Percentiles rank a stretch among this genome's conserved stretches.
phyloP scores from a whole-genome alignment of 2,113 vertebrate genomes.

The Anhinga anhinga region DNA sequence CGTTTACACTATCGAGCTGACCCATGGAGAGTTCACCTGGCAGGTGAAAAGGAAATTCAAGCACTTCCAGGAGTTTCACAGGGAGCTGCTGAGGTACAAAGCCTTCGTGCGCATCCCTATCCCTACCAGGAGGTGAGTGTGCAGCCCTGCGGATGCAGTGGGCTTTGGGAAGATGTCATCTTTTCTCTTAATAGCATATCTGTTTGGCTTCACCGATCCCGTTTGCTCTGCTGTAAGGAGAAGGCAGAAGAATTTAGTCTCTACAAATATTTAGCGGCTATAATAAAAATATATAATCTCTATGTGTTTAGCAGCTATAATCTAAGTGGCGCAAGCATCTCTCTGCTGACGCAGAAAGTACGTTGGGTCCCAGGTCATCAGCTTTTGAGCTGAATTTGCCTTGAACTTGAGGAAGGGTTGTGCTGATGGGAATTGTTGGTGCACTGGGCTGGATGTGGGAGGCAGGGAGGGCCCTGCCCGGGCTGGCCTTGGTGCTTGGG shows the following conservation, averaged over 20 bases:
- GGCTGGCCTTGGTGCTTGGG: not conserved
- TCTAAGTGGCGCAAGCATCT: not conserved
- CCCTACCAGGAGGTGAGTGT: constrained; percentile 88
- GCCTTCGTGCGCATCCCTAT: constrained; percentile 93
- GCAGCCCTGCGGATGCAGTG: rapidly evolving
- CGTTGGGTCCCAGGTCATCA: not conserved
- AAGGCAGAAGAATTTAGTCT: not conserved
- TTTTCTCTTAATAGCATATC: rapidly evolving
- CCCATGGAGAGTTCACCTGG: constrained; percentile 93
- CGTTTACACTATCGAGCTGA: constrained; percentile 91
- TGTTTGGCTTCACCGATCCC: rapidly evolving
- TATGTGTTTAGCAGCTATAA: not conserved
- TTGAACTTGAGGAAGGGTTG: not conserved
- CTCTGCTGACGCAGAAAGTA: not conserved
- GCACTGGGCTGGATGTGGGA: not conserved
- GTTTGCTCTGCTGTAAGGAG: not conserved
- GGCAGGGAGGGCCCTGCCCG: not conserved
- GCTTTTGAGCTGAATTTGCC: not conserved
- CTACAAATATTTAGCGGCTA: not conserved
- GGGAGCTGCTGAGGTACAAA: constrained; percentile 93
- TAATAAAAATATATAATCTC: not conserved
- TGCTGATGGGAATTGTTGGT: not conserved
- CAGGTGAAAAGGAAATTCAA: constrained; percentile 95
- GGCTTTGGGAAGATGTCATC: not conserved
- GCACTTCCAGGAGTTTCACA: constrained; percentile 94